phyloP scores from a whole-genome alignment of 2,888 invertebrate species.

The Taphrorychus bicolor region DNA sequence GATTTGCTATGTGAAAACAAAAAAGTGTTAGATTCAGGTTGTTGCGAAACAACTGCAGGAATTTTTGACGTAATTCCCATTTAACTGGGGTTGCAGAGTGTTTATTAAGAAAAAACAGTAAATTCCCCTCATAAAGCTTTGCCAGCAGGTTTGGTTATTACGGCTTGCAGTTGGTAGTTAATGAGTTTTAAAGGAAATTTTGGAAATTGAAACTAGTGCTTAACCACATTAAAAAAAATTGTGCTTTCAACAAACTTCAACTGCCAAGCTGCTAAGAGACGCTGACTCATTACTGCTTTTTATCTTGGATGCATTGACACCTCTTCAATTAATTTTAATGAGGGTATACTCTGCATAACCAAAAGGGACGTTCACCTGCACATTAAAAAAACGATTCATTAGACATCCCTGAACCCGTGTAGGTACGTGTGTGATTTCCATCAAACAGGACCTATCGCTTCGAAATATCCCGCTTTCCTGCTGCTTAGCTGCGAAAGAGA shows the following conservation, averaged over 20 bases:
- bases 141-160: background rate
- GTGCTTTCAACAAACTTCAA: background rate
- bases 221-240: background rate
- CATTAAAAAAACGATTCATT: no score
- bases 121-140: background rate
- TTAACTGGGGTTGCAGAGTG: background rate
- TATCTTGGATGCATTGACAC: conserved; percentile 5
- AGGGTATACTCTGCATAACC: no score
- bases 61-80: background rate
- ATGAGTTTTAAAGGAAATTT: background rate
- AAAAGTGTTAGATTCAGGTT: no score
- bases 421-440: background rate
- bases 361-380: background rate
- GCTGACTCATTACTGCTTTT: background rate
- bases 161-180: background rate
- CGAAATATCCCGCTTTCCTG: background rate
- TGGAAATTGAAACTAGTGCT: background rate
- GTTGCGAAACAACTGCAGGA: background rate
- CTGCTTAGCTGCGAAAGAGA: background rate
- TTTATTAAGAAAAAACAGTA: background rate
- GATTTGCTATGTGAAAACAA: no score
- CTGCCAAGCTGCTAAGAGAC: background rate
- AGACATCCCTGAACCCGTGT: background rate
- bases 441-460: background rate
- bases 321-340: conserved; percentile 24